Conservation (phyloP, 2,113 vertebrate genomes). For the Genyomyrus donnyi region DNA sequence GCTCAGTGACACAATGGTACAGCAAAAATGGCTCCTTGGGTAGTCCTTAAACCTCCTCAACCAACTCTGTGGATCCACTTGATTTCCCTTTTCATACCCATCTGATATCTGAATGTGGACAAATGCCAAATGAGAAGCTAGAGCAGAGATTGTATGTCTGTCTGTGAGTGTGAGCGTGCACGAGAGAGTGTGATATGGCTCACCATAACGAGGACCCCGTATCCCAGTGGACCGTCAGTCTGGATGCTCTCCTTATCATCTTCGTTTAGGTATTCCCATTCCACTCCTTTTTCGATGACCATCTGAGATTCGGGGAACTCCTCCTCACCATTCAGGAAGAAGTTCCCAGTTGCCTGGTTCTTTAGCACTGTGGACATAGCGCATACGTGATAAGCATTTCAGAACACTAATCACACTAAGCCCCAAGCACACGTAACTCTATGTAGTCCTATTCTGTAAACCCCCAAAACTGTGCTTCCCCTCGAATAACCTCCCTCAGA, state of each 20-base stretch:
- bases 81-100: not conserved
- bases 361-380: constrained; percentile 68
- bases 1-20: no score
- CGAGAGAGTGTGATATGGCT: constrained; percentile 36
- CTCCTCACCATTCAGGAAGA: constrained; percentile 80
- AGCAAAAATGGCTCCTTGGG: not conserved
- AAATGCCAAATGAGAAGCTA: not conserved
- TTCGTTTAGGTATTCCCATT: constrained; percentile 92
- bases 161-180: not conserved
- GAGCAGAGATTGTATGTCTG: not conserved
- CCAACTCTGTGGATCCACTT: not conserved
- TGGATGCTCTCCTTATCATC: constrained; percentile 82
- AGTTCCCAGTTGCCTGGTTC: constrained; percentile 79
- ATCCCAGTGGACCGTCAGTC: constrained; percentile 79
- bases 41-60: not conserved
- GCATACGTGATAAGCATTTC: not conserved
- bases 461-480: not conserved
- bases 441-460: not conserved
- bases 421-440: not conserved
- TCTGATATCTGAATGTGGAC: not conserved
- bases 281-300: constrained; percentile 84
- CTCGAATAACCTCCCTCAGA: not conserved
- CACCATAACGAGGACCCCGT: constrained; percentile 81
- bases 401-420: not conserved
- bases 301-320: constrained; percentile 71